Base-by-base conservation (phyloP, 2,888 invertebrate genomes). In the Tetranychus truncatus region DNA sequence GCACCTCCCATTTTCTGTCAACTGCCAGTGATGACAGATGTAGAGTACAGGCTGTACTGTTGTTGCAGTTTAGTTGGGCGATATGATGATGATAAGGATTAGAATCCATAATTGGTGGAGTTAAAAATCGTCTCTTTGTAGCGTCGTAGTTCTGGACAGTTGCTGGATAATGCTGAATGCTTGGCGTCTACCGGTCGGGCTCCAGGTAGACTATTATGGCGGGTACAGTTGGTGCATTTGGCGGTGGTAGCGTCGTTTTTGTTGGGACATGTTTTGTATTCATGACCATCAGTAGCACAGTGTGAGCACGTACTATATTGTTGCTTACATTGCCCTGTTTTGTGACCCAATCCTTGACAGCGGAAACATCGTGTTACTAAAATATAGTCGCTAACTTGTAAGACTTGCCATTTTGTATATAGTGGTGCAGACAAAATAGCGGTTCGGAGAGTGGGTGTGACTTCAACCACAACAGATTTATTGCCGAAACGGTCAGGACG, bases 371-470 rank as follows among this genome's bases (percentile, higher is more conserved):
- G 46, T 2, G 46, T 46, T 8, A 46, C 15, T 4, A 46, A 4
- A 11, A 46, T 46, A 4, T 46, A 15, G 4, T 46, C 46, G 4
- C 1, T 4, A 3, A 11, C 15, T 46, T 8, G 9, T 1, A 46
- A 4, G 4, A 46, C 46, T 46, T 46, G 46, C 1, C 46, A 46
- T 46, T 46, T 46, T 1, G 15, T 15, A 4, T 46, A 46, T 15
- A 46, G 15, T 46, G 46, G 46, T 15, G 8, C 15, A 81, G 81
- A 83, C 84, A 84, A 85, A 85, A 85, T 85, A 85, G 85, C 86
- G 84, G 85, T 86, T 85, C 86, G 85, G 46, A 46, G 46, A 11
- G 8, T 1, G 1, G 46, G 46, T 2, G 46, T 1, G 1, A 24
- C 24, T 2, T 24, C 24, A 1, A 24, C 24, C 1, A 24, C 24